These are phyloP conservation scores for Anguilla japonica DNA, from an alignment of 2,113 vertebrate genomes.

Conservation along the genomic window DNA sequence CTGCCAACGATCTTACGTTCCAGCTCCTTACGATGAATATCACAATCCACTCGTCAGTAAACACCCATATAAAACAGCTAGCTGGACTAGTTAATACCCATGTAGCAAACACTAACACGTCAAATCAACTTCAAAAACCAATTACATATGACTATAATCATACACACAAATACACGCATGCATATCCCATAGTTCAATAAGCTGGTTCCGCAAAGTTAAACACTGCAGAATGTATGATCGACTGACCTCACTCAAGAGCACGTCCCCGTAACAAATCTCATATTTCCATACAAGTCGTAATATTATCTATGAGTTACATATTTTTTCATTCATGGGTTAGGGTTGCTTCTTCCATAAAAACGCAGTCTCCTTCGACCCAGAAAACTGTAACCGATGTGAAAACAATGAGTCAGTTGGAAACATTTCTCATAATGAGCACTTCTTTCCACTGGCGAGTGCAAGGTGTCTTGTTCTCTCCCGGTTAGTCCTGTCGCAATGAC, in stretches of 20 bases:
- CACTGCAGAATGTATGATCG: background rate
- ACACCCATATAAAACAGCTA: background rate
- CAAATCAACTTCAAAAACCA: background rate
- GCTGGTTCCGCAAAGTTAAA: background rate
- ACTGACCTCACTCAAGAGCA: background rate
- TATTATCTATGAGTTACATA: background rate
- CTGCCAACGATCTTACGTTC: too few relatives aligned
- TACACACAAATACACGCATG: background rate
- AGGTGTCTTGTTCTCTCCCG: background rate
- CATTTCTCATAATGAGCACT: constrained; percentile 5
- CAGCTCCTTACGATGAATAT: too few relatives aligned
- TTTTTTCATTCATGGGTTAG: background rate
- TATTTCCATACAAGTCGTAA: background rate
- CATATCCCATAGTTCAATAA: background rate
- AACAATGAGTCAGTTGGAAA: constrained; percentile 35
- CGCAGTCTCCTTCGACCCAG: background rate
- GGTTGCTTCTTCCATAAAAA: background rate
- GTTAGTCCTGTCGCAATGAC: background rate
- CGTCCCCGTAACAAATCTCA: background rate
- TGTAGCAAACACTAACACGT: background rate
- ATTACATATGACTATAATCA: background rate
- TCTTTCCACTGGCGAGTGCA: background rate
- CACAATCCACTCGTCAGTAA: background rate
- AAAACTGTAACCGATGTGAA: background rate
- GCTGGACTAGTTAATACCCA: background rate